A percentile compares a stretch with the other conserved stretches of the same genome.
Evolutionary conservation across 2,797 vertebrate species (phyloP).

Genomic region (Botia kubotai): DNA sequence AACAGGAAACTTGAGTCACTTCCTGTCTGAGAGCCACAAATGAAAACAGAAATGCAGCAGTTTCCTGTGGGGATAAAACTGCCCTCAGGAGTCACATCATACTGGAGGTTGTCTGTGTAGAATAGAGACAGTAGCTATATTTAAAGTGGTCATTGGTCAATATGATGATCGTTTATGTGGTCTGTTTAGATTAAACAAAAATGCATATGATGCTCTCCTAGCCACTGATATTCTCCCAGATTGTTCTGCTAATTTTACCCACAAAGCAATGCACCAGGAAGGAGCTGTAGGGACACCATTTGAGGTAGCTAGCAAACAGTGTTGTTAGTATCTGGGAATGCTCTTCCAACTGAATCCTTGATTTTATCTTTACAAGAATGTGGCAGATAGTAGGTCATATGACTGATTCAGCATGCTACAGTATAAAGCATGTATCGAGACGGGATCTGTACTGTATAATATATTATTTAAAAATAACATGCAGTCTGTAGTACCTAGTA

Average conservation of each 20-base stretch:
- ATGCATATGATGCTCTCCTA: too few species aligned
- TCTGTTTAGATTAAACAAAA: too few species aligned
- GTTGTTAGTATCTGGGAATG: constrained; percentile 8
- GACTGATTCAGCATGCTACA: background rate
- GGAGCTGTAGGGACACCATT: background rate
- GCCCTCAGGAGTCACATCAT: constrained; percentile 34
- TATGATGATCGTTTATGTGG: background rate
- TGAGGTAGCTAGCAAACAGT: background rate
- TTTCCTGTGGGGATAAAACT: constrained; percentile 51
- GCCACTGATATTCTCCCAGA: too few species aligned
- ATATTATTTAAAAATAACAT: background rate
- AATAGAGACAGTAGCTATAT: background rate
- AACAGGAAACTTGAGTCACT: constrained; percentile 35
- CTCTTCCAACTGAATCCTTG: constrained; percentile 1
- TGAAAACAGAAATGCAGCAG: constrained; percentile 49
- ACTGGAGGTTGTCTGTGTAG: background rate
- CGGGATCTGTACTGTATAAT: background rate
- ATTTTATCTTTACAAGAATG: constrained; percentile 41
- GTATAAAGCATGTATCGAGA: background rate
- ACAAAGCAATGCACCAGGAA: background rate
- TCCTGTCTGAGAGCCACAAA: constrained; percentile 37
- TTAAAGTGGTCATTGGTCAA: background rate
- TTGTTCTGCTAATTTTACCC: background rate
- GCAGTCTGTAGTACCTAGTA: background rate
- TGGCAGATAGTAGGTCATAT: constrained; percentile 14